phyloP scores from a whole-genome alignment of 2,113 vertebrate genomes.

The Maccullochella peelii region DNA sequence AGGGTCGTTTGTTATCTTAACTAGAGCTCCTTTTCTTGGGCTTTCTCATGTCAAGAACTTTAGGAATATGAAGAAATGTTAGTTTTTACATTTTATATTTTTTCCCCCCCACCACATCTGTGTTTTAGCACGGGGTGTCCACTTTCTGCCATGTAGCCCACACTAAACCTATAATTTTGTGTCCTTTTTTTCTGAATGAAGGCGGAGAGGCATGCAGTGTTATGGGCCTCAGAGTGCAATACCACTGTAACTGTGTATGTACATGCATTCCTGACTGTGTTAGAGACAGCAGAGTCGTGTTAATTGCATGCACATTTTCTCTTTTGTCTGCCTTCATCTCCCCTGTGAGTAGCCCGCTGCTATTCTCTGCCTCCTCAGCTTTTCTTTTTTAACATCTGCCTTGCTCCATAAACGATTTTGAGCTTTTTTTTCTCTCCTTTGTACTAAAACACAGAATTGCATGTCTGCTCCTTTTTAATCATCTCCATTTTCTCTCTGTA shows the following conservation, averaged over 20 bases:
- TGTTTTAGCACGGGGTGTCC: background rate
- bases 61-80: background rate
- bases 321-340: slow-evolving; percentile 8
- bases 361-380: background rate
- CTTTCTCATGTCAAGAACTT: background rate
- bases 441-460: background rate
- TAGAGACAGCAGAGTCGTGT: background rate
- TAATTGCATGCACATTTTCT: slow-evolving; percentile 14
- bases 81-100: too few species aligned
- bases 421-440: background rate
- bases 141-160: background rate
- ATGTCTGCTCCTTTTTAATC: background rate
- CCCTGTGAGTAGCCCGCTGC: background rate
- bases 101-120: background rate
- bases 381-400: too few species aligned
- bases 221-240: background rate
- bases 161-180: slow-evolving; percentile 39
- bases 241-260: slow-evolving; percentile 15
- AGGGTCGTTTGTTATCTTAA: background rate
- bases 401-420: background rate
- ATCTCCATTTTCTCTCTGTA: background rate
- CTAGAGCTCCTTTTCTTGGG: background rate
- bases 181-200: slow-evolving; percentile 20
- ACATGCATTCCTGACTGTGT: background rate
- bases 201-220: background rate